Conservation (phyloP, 2,797 vertebrate species). For the Myoxocephalus aenaeus region DNA sequence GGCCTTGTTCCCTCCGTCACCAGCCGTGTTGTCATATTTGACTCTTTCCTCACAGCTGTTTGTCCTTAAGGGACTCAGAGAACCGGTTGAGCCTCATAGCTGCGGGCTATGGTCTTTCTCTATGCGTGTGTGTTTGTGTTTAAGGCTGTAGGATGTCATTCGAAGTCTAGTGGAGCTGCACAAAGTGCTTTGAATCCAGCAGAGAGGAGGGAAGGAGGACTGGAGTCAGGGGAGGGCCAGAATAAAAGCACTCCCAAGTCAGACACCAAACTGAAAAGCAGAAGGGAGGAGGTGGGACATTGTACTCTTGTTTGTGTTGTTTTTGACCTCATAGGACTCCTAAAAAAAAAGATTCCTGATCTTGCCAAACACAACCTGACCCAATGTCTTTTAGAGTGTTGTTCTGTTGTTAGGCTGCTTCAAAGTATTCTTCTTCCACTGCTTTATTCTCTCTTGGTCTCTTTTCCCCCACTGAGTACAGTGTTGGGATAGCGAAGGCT, state of each 20-base stretch:
- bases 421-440: slow-evolving; percentile 50
- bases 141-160: slow-evolving; percentile 59
- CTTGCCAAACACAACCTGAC: slow-evolving; percentile 56
- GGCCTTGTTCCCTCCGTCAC: slow-evolving; percentile 54
- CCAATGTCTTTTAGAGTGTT: slow-evolving; percentile 41
- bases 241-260: slow-evolving; percentile 57
- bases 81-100: slow-evolving; percentile 38
- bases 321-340: slow-evolving; percentile 57
- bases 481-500: slow-evolving; percentile 63
- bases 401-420: slow-evolving; percentile 50
- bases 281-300: slow-evolving; percentile 25
- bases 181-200: slow-evolving; percentile 66
- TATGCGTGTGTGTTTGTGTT: slow-evolving; percentile 38
- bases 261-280: slow-evolving; percentile 38
- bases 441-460: slow-evolving; percentile 30
- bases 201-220: slow-evolving; percentile 42
- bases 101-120: slow-evolving; percentile 39
- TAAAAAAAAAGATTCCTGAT: slow-evolving; percentile 3
- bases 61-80: slow-evolving; percentile 48
- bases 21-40: slow-evolving; percentile 42
- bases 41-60: slow-evolving; percentile 54
- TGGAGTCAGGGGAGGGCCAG: slow-evolving; percentile 52
- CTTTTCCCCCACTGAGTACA: slow-evolving; percentile 30
- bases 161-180: slow-evolving; percentile 60
- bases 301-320: slow-evolving; percentile 53